phyloP scores from a whole-genome alignment of 2,888 invertebrate species.

The Philereme transversata region DNA sequence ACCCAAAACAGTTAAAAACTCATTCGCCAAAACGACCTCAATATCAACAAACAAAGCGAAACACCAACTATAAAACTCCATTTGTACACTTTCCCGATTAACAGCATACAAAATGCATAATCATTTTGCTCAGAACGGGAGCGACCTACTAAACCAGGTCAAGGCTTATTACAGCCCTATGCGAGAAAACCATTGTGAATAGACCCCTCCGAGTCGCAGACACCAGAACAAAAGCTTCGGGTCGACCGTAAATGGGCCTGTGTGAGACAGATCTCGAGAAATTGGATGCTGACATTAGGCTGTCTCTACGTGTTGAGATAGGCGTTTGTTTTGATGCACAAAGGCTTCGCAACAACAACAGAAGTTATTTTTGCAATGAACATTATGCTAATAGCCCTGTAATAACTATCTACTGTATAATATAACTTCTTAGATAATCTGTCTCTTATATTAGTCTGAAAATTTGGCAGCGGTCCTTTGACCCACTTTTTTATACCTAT shows the following conservation, averaged over 20 bases:
- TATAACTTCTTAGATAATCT: conserved; percentile 10
- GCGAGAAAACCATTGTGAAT: conserved; percentile 40
- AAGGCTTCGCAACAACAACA: conserved; percentile 33
- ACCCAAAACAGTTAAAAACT: conserved; percentile 22
- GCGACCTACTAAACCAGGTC: conserved; percentile 57
- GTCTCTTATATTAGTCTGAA: not conserved
- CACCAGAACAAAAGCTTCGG: conserved; percentile 45
- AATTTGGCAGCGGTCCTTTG: conserved; percentile 8
- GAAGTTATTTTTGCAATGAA: conserved; percentile 29
- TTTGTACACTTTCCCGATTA: conserved; percentile 46
- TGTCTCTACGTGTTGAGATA: conserved; percentile 37
- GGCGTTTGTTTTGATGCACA: conserved; percentile 39
- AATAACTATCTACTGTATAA: not conserved
- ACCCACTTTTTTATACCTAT: conserved; percentile 16
- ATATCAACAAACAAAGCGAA: conserved; percentile 26
- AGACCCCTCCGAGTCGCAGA: conserved; percentile 37
- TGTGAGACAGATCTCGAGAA: conserved; percentile 42
- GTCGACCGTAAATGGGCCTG: conserved; percentile 40
- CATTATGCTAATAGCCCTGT: conserved; percentile 24
- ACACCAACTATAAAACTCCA: conserved; percentile 25
- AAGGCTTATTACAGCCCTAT: conserved; percentile 50
- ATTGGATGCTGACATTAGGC: conserved; percentile 45
- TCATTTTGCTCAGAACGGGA: conserved; percentile 45
- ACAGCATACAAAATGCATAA: conserved; percentile 57
- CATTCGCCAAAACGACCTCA: conserved; percentile 22